phyloP scores from a whole-genome alignment of 2,888 invertebrate genomes.

The Microctonus aethiopoides region DNA sequence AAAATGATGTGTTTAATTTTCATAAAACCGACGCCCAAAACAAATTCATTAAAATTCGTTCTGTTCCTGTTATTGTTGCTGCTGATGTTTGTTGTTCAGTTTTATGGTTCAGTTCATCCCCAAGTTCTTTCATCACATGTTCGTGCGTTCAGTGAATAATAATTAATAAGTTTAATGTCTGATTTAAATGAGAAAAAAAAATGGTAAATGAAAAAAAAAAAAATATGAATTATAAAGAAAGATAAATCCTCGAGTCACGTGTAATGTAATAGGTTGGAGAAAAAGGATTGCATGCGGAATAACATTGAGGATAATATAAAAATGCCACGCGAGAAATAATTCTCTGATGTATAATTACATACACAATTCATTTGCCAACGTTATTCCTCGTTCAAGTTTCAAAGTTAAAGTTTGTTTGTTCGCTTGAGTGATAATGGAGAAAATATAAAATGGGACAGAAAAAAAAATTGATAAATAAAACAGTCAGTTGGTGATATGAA shows the following conservation, averaged over 20 bases:
- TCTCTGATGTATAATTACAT: not conserved
- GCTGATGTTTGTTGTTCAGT: conserved; percentile 13
- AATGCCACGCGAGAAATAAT: not conserved
- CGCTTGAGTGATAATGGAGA: not conserved
- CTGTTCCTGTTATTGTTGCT: conserved; percentile 9
- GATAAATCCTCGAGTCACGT: not conserved
- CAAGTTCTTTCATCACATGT: conserved; percentile 2
- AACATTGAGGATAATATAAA: not conserved
- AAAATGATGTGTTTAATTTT: conserved; percentile 60
- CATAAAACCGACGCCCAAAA: conserved; percentile 41
- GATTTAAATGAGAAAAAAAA: not conserved
- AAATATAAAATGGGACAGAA: not conserved
- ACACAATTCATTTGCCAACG: not conserved
- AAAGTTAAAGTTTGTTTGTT: not conserved
- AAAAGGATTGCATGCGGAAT: not conserved
- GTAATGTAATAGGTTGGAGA: not conserved
- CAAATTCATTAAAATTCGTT: not conserved
- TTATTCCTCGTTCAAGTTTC: not conserved
- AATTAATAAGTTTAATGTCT: not conserved
- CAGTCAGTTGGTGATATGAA: not conserved
- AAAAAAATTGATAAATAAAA: not conserved
- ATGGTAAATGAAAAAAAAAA: not conserved
- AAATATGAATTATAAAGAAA: not conserved
- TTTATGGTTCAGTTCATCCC: not conserved
- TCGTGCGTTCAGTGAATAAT: conserved; percentile 20